Conservation (phyloP, 2,888 invertebrate genomes). For the Dasysyrphus tricinctus region DNA sequence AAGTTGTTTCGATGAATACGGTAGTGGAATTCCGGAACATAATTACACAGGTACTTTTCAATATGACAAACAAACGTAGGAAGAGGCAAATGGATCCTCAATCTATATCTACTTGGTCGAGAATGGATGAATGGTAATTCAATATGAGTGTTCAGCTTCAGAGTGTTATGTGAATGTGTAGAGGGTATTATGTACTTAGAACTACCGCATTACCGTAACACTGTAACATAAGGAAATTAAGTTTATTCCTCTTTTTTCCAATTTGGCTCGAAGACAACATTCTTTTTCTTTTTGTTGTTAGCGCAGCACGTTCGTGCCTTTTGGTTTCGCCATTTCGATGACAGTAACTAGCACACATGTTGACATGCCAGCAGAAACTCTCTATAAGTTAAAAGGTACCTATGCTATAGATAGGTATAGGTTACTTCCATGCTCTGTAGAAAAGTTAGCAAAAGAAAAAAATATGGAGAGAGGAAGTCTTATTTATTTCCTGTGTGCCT, state of each 20-base stretch:
- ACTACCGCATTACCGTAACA: slow-evolving; percentile 71
- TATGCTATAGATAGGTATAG: not conserved
- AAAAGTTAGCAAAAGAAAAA: slow-evolving; percentile 37
- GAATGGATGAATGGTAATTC: slow-evolving; percentile 65
- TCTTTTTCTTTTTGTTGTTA: slow-evolving; percentile 37
- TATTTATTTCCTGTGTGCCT: slow-evolving; percentile 68
- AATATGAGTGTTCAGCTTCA: slow-evolving; percentile 57
- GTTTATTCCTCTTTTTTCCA: slow-evolving; percentile 53
- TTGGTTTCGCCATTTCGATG: slow-evolving; percentile 41
- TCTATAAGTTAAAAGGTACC: slow-evolving; percentile 3
- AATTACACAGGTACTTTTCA: slow-evolving; percentile 33
- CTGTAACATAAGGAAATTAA: slow-evolving; percentile 74
- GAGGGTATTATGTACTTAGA: slow-evolving; percentile 73
- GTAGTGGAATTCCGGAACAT: slow-evolving; percentile 45
- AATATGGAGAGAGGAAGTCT: slow-evolving; percentile 61
- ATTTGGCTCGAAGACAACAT: slow-evolving; percentile 25
- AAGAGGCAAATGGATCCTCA: too few relatives aligned
- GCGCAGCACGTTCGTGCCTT: slow-evolving; percentile 47
- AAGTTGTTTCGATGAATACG: slow-evolving; percentile 45
- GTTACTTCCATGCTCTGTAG: not conserved
- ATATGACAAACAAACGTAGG: not conserved
- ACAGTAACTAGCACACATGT: slow-evolving; percentile 67
- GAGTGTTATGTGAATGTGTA: slow-evolving; percentile 47
- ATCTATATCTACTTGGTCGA: not conserved
- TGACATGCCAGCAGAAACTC: slow-evolving; percentile 51